Evolutionary conservation across 2,113 vertebrate genomes (phyloP).

Genomic region (Charina bottae): DNA sequence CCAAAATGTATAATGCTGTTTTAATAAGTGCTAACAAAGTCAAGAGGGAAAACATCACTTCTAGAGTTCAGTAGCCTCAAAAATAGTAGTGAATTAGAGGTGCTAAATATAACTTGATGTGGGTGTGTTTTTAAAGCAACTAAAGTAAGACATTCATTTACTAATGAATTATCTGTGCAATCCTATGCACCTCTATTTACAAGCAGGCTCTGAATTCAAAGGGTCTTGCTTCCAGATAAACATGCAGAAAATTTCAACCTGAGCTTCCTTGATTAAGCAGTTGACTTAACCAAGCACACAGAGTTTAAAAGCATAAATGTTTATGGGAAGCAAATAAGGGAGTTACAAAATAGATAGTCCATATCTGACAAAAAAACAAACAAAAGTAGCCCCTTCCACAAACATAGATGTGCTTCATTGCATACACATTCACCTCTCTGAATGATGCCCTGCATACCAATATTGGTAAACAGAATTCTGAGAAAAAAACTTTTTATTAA

Average conservation of each 20-base stretch:
- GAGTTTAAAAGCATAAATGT: background rate
- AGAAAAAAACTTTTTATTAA: background rate
- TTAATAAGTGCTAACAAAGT: background rate
- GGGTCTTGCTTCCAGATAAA: background rate
- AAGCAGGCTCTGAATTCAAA: background rate
- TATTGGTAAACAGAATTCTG: background rate
- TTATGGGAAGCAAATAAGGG: background rate
- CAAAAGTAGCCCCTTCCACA: background rate
- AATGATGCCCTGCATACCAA: background rate
- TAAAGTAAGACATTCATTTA: too few species aligned
- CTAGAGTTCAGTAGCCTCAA: rapidly evolving
- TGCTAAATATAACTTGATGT: rapidly evolving
- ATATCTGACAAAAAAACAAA: background rate
- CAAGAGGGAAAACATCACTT: rapidly evolving
- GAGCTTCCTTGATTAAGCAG: background rate
- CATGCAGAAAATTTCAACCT: background rate
- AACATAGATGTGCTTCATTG: background rate
- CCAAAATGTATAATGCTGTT: background rate
- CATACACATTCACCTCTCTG: background rate
- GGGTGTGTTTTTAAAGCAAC: background rate
- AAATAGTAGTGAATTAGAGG: background rate
- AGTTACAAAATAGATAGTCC: background rate
- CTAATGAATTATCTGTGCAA: background rate
- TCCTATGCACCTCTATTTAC: background rate
- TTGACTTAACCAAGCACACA: background rate